A percentile compares a stretch with the other conserved stretches of the same genome.
Evolutionary conservation across 2,797 vertebrate species (phyloP).

Genomic region (Oryzias dopingdopingensis): DNA sequence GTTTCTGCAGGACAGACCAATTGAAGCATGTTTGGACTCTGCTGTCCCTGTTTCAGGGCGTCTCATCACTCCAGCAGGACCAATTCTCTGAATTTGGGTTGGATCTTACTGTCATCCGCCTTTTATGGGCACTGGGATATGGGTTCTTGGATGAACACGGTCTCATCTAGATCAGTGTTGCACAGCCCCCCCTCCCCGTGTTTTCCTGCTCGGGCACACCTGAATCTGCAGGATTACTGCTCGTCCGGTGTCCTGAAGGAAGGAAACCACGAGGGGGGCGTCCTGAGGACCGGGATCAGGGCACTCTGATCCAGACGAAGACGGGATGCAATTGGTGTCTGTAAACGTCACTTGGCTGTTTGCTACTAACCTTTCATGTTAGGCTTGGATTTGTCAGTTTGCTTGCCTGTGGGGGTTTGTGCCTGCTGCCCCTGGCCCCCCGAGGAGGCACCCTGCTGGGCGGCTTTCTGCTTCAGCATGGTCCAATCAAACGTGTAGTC

Average conservation of each 20-base stretch:
- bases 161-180: not conserved
- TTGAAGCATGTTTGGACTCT: conserved; percentile 68
- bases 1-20: conserved; percentile 85
- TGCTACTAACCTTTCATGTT: conserved; percentile 99
- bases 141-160: too few relatives aligned
- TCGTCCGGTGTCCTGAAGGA: too few relatives aligned
- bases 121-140: conserved; percentile 35
- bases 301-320: conserved; percentile 30
- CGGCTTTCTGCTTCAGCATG: conserved; percentile 99
- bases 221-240: too few relatives aligned
- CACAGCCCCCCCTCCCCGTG: too few relatives aligned
- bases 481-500: conserved; percentile 99
- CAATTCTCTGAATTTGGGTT: conserved; percentile 68
- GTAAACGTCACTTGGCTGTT: conserved; percentile 99
- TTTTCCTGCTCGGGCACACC: too few relatives aligned
- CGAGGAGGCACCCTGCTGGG: conserved; percentile 97
- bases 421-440: conserved; percentile 99
- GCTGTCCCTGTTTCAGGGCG: conserved; percentile 70
- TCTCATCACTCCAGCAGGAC: conserved; percentile 46
- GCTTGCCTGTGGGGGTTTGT: conserved; percentile 99
- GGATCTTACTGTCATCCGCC: conserved; percentile 1
- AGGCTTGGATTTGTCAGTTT: conserved; percentile 99
- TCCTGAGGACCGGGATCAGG: conserved; percentile 30
- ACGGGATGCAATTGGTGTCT: conserved; percentile 79
- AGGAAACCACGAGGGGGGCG: too few relatives aligned